Conservation (phyloP, 2,113 vertebrate genomes). For the Climacteris rufus region DNA sequence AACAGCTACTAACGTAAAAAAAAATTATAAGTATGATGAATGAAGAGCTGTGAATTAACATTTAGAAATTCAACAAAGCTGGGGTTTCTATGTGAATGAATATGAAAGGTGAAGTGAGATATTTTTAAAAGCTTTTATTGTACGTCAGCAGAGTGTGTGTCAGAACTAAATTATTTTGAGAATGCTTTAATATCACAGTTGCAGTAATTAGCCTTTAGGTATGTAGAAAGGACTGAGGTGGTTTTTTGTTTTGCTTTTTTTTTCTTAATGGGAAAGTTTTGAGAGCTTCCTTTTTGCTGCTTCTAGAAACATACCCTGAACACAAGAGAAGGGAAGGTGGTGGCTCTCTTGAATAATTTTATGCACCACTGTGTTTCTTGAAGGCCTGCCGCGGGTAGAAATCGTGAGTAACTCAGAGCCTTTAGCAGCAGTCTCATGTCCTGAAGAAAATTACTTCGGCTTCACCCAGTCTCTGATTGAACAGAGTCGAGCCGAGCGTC, state of each 20-base stretch:
- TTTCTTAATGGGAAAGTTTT: background rate
- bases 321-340: background rate
- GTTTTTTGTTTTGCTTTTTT: background rate
- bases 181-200: background rate
- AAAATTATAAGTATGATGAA: background rate
- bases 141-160: background rate
- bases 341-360: background rate
- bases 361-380: background rate
- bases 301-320: background rate
- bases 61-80: slow-evolving; percentile 12
- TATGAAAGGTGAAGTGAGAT: slow-evolving; percentile 3
- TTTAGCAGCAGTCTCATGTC: no score
- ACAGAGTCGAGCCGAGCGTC: no score
- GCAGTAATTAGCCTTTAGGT: slow-evolving; percentile 8
- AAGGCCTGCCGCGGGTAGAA: no score
- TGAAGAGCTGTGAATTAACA: slow-evolving; percentile 29
- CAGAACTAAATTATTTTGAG: slow-evolving; percentile 22
- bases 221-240: background rate
- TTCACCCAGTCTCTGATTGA: no score
- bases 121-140: slow-evolving; percentile 30
- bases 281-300: background rate
- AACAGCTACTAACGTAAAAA: background rate
- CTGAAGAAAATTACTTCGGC: no score
- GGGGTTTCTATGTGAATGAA: background rate
- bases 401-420: no score